Percentiles rank a stretch among this genome's conserved stretches.
phyloP scores from a whole-genome alignment of 2,113 vertebrate genomes.

The Sminthopsis crassicaudata region DNA sequence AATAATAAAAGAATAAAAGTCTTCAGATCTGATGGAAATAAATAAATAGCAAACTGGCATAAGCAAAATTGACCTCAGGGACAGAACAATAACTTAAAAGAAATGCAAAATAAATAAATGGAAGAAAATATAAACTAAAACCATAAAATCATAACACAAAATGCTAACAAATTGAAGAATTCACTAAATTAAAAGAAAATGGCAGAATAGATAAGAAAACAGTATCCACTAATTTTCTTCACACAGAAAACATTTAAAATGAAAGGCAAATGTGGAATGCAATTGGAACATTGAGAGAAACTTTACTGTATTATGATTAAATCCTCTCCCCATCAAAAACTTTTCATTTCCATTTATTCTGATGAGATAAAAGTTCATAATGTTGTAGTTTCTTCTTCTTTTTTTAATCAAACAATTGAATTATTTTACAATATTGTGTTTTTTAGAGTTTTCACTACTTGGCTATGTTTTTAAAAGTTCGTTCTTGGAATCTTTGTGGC shows the following conservation, averaged over 20 bases:
- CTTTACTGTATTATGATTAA: background rate
- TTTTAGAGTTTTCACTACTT: background rate
- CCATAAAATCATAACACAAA: background rate
- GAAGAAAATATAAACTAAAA: background rate
- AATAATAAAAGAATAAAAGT: background rate
- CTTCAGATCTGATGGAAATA: background rate
- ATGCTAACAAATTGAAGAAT: background rate
- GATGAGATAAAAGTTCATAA: background rate
- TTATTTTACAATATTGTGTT: background rate
- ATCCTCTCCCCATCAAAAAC: background rate
- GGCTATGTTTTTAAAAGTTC: background rate
- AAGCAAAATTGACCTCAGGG: background rate
- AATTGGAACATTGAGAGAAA: background rate
- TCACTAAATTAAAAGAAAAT: background rate
- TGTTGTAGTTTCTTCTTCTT: background rate
- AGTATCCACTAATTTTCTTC: background rate
- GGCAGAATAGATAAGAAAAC: background rate
- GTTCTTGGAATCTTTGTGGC: background rate
- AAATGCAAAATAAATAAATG: background rate
- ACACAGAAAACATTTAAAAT: background rate
- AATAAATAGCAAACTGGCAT: background rate
- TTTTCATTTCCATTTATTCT: background rate
- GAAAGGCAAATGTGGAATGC: background rate
- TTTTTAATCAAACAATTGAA: background rate
- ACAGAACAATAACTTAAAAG: background rate